These are phyloP conservation scores for Edolisoma coerulescens DNA, from an alignment of 2,113 vertebrate genomes.

Conservation along the genomic window DNA sequence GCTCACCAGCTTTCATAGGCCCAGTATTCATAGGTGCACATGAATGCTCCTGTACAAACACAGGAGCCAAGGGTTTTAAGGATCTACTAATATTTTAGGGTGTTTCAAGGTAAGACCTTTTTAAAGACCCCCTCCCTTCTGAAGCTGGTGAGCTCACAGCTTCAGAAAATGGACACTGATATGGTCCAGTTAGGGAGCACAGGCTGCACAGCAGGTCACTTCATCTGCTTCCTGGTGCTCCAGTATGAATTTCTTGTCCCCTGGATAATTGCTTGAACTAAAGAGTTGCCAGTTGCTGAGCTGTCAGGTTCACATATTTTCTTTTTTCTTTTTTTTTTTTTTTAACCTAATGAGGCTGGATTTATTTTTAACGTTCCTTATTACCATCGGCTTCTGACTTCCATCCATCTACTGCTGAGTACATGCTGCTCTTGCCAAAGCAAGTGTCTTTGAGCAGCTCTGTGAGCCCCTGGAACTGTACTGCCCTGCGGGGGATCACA, in stretches of 20 bases:
- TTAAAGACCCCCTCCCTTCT: not conserved
- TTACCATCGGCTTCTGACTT: slow-evolving; percentile 13
- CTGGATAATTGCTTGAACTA: not conserved
- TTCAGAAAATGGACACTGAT: not conserved
- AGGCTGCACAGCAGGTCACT: not conserved
- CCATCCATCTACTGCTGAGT: slow-evolving; percentile 1
- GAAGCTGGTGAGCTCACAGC: not conserved
- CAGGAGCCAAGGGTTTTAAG: not conserved
- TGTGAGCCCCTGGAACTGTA: not conserved
- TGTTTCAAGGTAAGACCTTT: not conserved
- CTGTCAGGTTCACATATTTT: not conserved
- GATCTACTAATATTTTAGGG: not conserved
- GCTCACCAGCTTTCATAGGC: not conserved
- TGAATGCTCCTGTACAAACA: not conserved
- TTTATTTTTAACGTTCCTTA: slow-evolving; percentile 33
- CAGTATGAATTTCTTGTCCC: not conserved
- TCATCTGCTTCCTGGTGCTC: not conserved
- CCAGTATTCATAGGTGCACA: rapidly evolving
- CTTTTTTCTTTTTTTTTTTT: not conserved
- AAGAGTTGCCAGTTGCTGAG: not conserved
- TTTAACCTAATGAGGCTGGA: slow-evolving; percentile 22
- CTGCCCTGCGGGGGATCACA: not conserved
- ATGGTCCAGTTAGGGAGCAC: not conserved
- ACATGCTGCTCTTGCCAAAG: slow-evolving; percentile 27
- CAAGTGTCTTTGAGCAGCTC: not conserved